These are phyloP conservation scores for Gryllus longicercus DNA, from an alignment of 2,888 invertebrate species.

Conservation along the genomic window DNA sequence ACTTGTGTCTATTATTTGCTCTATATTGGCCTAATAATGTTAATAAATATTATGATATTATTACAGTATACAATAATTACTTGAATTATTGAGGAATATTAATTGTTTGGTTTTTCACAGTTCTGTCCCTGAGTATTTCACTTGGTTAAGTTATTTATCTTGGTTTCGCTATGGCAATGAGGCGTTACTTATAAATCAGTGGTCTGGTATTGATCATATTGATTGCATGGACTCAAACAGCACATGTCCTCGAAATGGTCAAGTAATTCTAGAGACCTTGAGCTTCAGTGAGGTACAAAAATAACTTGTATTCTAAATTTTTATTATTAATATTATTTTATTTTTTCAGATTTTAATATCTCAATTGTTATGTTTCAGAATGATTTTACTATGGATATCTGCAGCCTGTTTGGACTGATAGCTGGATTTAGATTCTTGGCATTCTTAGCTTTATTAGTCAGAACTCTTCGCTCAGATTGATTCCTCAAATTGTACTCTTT, in stretches of 20 bases:
- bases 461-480: slow-evolving; percentile 50
- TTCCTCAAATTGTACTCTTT: background rate
- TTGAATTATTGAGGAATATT: no score
- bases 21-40: no score
- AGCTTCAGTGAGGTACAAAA: slow-evolving; percentile 67
- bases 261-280: slow-evolving; percentile 71
- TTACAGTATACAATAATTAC: no score
- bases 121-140: slow-evolving; percentile 78
- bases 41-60: no score
- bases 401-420: slow-evolving; percentile 67
- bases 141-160: slow-evolving; percentile 83
- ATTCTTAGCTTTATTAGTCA: slow-evolving; percentile 67
- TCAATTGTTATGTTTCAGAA: slow-evolving; percentile 50
- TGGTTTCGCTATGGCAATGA: slow-evolving; percentile 94
- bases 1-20: no score
- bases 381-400: slow-evolving; percentile 66
- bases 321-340: no score
- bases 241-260: slow-evolving; percentile 75
- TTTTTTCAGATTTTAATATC: no score
- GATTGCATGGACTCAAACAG: slow-evolving; percentile 69
- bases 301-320: no score
- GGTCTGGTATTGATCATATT: slow-evolving; percentile 74
- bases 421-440: slow-evolving; percentile 72
- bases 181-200: slow-evolving; percentile 83
- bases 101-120: slow-evolving; percentile 46